Conservation (phyloP, 1,140 invertebrate species). For the Hylaeus anthracinus region DNA sequence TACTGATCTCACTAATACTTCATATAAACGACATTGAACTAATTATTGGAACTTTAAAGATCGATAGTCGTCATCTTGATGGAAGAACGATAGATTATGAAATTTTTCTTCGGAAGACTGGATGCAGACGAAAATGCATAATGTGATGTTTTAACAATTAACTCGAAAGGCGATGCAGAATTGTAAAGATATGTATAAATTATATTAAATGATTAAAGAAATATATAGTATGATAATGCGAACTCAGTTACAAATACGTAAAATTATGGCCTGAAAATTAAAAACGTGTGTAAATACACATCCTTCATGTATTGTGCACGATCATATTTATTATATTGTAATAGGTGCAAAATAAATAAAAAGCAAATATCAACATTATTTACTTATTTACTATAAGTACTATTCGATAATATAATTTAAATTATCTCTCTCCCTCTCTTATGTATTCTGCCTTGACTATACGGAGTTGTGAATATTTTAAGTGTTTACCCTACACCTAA, state of each 20-base stretch:
- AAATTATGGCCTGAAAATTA: conserved; percentile 74
- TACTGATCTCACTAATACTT: conserved; percentile 75
- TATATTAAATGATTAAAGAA: conserved; percentile 56
- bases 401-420: conserved; percentile 1
- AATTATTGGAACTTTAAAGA: conserved; percentile 59
- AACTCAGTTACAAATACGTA: conserved; percentile 71
- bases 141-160: conserved; percentile 65
- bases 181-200: conserved; percentile 71
- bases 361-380: conserved; percentile 57
- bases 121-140: conserved; percentile 60
- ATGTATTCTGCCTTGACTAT: no score
- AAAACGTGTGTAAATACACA: conserved; percentile 73
- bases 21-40: conserved; percentile 56
- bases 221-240: conserved; percentile 51
- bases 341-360: conserved; percentile 75
- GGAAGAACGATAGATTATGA: conserved; percentile 59
- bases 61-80: conserved; percentile 58
- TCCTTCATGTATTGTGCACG: conserved; percentile 73
- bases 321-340: conserved; percentile 78
- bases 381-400: neutral
- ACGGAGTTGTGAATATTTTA: neutral
- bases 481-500: neutral
- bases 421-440: no score
- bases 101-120: conserved; percentile 68
- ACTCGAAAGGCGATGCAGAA: conserved; percentile 39